phyloP scores from a whole-genome alignment of 2,113 vertebrate species.

The Megaceryle maxima region DNA sequence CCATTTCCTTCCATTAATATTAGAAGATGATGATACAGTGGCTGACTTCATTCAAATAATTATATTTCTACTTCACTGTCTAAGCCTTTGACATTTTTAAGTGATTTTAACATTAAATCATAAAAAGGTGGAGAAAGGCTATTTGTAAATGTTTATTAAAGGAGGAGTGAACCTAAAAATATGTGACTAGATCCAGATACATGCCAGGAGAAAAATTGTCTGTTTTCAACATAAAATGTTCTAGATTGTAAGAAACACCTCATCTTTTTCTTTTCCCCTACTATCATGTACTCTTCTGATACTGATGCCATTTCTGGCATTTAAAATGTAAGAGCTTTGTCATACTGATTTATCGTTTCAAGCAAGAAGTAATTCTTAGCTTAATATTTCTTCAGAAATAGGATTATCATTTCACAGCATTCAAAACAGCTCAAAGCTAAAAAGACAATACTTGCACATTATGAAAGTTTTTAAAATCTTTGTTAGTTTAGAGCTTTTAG shows the following conservation, averaged over 20 bases:
- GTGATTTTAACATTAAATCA: not conserved
- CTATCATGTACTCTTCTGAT: not conserved
- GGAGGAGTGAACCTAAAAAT: not conserved
- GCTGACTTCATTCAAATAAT: conserved; percentile 15
- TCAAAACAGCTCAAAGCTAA: conserved; percentile 23
- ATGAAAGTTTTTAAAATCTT: not conserved
- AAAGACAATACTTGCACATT: not conserved
- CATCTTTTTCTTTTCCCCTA: not conserved
- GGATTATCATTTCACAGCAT: not conserved
- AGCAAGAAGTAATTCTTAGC: not conserved
- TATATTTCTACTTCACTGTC: conserved; percentile 23
- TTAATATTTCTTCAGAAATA: conserved; percentile 6
- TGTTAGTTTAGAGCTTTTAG: not conserved
- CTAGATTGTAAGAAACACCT: not conserved
- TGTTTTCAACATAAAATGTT: not conserved
- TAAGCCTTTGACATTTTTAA: conserved; percentile 20
- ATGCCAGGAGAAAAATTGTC: not conserved
- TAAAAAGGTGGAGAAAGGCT: not conserved
- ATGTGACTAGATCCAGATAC: not conserved
- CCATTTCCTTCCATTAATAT: conserved; percentile 1
- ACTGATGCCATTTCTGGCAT: not conserved
- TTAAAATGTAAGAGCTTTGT: not conserved
- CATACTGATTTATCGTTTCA: conserved; percentile 13
- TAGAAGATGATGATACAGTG: not conserved
- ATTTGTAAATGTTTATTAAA: not conserved